Evolutionary conservation across 2,113 vertebrate genomes (phyloP), one percentile per base, ranked within the genome.

Genomic region (Fregata magnificens): DNA sequence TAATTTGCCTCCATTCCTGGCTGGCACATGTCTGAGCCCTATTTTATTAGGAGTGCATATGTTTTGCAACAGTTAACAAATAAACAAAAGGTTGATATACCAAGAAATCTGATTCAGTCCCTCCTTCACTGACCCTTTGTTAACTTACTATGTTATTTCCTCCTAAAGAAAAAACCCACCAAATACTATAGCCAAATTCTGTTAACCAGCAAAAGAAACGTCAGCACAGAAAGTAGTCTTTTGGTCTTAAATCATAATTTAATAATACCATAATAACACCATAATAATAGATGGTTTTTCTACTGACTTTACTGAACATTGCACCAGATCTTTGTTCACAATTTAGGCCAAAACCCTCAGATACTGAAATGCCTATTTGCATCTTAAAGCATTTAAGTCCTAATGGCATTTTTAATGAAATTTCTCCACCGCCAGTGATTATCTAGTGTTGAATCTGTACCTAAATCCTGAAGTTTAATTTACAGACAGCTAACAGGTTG

Each of bases 71-170:
- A 90, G 52, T 90, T 90, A 82, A 88, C n/a, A 88, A 96, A 95
- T 85, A 97, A 95, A 94, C 42, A 94, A 96, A 96, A 96, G 61
- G 45, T 85, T 82, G 85, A 96, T 88, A 89, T 80, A 84, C 92
- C 91, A 91, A 76, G 82, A 97, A 94, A 92, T 94, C 55, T 82
- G 80, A 93, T 94, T 85, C 86, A 77, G 21, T 72, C n/a, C 67
- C 88, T 92, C 49, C 79, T 95, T 94, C 55, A 59, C 40, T 82
- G 28, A 28, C 10, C 47, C 3, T 19, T 44, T 56, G 21, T 67
- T 53, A 73, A 36, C 5, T 82, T 88, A 36, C 7, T 61, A 10
- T n/a, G 3, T 61, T 53, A 59, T 66, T 76, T 73, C 34, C 66
- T 71, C 67, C 49, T 86, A 20, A 65, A 86, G 40, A 29, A 11